These are phyloP conservation scores for Bombus pascuorum DNA, from an alignment of 1,140 invertebrate genomes.

Conservation along the genomic window DNA sequence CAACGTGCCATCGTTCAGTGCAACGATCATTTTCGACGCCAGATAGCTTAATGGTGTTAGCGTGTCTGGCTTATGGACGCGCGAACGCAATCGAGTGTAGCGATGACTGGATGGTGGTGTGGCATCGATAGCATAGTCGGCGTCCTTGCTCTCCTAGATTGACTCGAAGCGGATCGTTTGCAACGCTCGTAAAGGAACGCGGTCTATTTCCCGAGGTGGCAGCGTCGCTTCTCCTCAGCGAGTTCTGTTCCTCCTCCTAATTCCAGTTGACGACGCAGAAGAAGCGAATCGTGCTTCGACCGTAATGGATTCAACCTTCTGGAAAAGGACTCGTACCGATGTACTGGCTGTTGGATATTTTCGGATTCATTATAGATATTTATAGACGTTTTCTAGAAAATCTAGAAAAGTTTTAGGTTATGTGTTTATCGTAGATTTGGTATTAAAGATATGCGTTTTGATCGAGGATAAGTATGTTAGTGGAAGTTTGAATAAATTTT, in stretches of 20 bases:
- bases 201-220: conserved; percentile 59
- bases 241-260: conserved; percentile 10
- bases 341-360: too few relatives aligned
- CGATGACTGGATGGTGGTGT: neutral
- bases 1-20: neutral
- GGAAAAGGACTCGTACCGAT: neutral
- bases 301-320: neutral
- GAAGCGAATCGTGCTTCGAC: neutral
- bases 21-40: neutral
- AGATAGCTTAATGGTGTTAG: neutral
- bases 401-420: neutral
- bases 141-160: conserved; percentile 68
- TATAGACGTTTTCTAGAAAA: too few relatives aligned
- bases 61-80: neutral
- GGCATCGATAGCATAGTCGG: conserved; percentile 57
- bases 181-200: conserved; percentile 60
- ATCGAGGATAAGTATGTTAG: too few relatives aligned
- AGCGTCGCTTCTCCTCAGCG: neutral
- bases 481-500: too few relatives aligned
- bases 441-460: too few relatives aligned
- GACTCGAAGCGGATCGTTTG: conserved; percentile 53
- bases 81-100: neutral
- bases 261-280: conserved; percentile 1
- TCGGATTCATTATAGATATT: too few relatives aligned
- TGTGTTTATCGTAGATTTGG: neutral